These are phyloP conservation scores for Nemoura dubitans DNA, from an alignment of 2,888 invertebrate species.

Conservation along the genomic window DNA sequence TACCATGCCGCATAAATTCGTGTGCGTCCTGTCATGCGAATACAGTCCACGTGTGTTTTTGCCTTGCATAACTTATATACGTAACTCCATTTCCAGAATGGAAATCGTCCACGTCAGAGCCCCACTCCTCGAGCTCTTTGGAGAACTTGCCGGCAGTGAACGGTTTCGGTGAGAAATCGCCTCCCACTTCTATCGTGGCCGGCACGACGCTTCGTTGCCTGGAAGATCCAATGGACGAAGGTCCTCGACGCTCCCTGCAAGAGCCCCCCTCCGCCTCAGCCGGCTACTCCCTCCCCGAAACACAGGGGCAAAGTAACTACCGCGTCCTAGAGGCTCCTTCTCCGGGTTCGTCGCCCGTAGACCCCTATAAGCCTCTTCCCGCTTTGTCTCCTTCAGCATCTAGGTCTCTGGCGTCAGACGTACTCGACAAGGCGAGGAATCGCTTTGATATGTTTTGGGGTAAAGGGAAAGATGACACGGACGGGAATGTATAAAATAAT, in stretches of 20 bases:
- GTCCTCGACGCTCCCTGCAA: conserved; percentile 32
- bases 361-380: conserved; percentile 50
- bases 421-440: conserved; percentile 81
- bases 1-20: no score
- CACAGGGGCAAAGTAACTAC: conserved; percentile 53
- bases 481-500: conserved; percentile 52
- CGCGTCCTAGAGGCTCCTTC: conserved; percentile 60
- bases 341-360: conserved; percentile 31
- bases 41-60: no score
- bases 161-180: background rate
- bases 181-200: conserved; percentile 56
- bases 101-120: conserved; percentile 55
- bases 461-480: conserved; percentile 54
- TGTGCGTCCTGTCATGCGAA: no score
- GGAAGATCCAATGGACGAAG: conserved; percentile 62
- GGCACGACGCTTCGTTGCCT: conserved; percentile 65
- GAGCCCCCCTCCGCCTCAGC: conserved; percentile 51
- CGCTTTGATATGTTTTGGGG: conserved; percentile 87
- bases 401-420: conserved; percentile 74
- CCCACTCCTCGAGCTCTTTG: conserved; percentile 54
- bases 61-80: no score
- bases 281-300: conserved; percentile 49
- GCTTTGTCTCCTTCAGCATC: conserved; percentile 55
- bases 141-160: conserved; percentile 50
- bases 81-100: no score